Evolutionary conservation across 2,113 vertebrate species (phyloP).

Genomic region (Lucifuga dentata): DNA sequence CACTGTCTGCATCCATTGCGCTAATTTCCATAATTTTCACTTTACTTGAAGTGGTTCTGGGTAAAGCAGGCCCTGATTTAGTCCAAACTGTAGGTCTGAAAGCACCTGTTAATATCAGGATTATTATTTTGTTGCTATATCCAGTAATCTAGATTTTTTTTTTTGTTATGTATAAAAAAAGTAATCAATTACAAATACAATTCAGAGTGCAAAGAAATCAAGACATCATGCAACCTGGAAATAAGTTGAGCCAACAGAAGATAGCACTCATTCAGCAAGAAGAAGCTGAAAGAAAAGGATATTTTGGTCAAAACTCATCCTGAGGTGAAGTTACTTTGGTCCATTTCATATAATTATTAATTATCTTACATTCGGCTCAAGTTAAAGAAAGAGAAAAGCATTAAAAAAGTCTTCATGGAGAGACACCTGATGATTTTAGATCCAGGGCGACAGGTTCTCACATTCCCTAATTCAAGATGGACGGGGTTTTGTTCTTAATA

Average conservation of each 20-base stretch:
- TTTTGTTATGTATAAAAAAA: slow-evolving; percentile 36
- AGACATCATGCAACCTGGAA: slow-evolving; percentile 70
- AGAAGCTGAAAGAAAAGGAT: slow-evolving; percentile 18
- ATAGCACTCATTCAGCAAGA: slow-evolving; percentile 14
- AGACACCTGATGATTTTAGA: slow-evolving; percentile 14
- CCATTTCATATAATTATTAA: slow-evolving; percentile 35
- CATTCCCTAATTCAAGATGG: not conserved
- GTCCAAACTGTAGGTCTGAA: not conserved
- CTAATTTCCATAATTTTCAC: no score
- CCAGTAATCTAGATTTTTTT: slow-evolving; percentile 5
- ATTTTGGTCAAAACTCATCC: slow-evolving; percentile 66
- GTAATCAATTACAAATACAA: slow-evolving; percentile 33
- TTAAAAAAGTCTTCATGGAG: slow-evolving; percentile 29
- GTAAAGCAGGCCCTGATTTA: no score
- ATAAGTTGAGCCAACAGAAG: slow-evolving; percentile 21
- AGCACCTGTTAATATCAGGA: slow-evolving; percentile 37
- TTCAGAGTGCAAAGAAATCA: slow-evolving; percentile 40
- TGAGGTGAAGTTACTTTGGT: slow-evolving; percentile 72
- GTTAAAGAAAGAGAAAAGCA: slow-evolving; percentile 39
- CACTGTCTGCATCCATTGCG: no score
- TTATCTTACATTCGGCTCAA: slow-evolving; percentile 51
- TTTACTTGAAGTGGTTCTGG: no score
- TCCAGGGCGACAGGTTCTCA: slow-evolving; percentile 30
- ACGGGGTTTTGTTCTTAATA: slow-evolving; percentile 14
- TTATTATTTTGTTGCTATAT: slow-evolving; percentile 43